Evolutionary conservation across 1,140 invertebrate genomes (phyloP), one percentile per base, ranked within the genome.

Genomic region (Streblospio benedicti): DNA sequence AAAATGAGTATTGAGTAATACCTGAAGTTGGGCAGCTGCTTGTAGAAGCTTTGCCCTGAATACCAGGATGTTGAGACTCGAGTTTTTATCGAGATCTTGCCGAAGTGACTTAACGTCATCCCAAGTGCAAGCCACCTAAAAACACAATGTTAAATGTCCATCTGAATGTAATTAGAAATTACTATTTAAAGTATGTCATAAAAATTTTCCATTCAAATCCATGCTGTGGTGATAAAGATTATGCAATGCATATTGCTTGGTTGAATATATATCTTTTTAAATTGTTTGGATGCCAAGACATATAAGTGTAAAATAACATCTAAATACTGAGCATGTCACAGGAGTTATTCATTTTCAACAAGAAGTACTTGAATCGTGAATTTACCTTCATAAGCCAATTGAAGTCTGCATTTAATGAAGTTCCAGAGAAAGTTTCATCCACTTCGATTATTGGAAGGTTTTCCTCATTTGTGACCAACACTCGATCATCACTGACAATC

Each of bases 301-400:
- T n/a, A n/a, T n/a, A n/a, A n/a, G n/a, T n/a, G n/a, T n/a, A n/a
- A n/a, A n/a, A n/a, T n/a, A n/a, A n/a, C n/a, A n/a, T n/a, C n/a
- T n/a, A n/a, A n/a, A n/a, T n/a, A n/a, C n/a, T n/a, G n/a, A n/a
- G n/a, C n/a, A n/a, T n/a, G n/a, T n/a, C n/a, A n/a, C n/a, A n/a
- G n/a, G n/a, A n/a, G n/a, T n/a, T n/a, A n/a, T n/a, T n/a, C n/a
- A n/a, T n/a, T n/a, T n/a, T n/a, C n/a, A n/a, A n/a, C n/a, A n/a
- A n/a, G n/a, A n/a, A n/a, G n/a, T n/a, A n/a, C n/a, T n/a, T n/a
- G n/a, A n/a, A n/a, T n/a, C n/a, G n/a, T n/a, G n/a, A n/a, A n/a
- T n/a, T n/a, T n/a, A 96, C 89, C 83, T 97, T 97, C 86, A 97
- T 91, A 1, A 98, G 80, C 94, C 94, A 98, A 76, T 97, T 89